Evolutionary conservation across 2,113 vertebrate species (phyloP), one percentile per base, ranked within the genome.

Genomic region (Gopherus flavomarginatus): DNA sequence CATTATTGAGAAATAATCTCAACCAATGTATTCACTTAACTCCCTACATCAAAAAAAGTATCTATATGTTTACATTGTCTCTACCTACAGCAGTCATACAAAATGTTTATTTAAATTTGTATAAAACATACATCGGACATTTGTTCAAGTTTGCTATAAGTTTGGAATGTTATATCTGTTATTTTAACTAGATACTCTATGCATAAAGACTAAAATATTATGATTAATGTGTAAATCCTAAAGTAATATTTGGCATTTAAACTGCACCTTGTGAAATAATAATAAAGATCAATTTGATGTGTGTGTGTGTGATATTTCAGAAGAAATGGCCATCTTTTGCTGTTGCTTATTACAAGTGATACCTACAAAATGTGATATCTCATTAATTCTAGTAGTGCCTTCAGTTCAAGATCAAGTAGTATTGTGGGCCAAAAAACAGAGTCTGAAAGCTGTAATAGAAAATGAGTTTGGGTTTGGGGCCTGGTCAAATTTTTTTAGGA

Each of bases 241-340:
- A 77, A 26, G 12, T 12, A 27, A 82, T 10, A 26, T 88, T 90
- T 88, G 89, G 52, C 85, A 94, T 81, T 80, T 85, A 62, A 95
- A 94, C 17, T 13, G 79, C 8, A 35, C 38, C 87, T 89, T 53
- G 10, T 65, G 85, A 88, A 94, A 49, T 57, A 56, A 86, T 19
- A 77, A 8, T 19, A 87, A 90, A 81, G 87, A 31, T 35, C 31
- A n/a, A 69, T 69, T 17, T 69, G 31, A 17, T n/a, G 4, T 83
- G 59, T 21, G 13, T 56, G 79, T 21, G 2, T 0, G 0, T 13
- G 38, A 92, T 80, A 49, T 62, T 77, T 87, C n/a, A 85, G 91
- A 92, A 94, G 84, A 89, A 82, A 81, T n/a, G 82, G 53, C 17
- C 47, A 89, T 57, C 22, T 57, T 90, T 80, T 94, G 44, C 89